These are phyloP conservation scores for Phrynocephalus versicolor DNA, from an alignment of 2,113 vertebrate species.

Conservation along the genomic window DNA sequence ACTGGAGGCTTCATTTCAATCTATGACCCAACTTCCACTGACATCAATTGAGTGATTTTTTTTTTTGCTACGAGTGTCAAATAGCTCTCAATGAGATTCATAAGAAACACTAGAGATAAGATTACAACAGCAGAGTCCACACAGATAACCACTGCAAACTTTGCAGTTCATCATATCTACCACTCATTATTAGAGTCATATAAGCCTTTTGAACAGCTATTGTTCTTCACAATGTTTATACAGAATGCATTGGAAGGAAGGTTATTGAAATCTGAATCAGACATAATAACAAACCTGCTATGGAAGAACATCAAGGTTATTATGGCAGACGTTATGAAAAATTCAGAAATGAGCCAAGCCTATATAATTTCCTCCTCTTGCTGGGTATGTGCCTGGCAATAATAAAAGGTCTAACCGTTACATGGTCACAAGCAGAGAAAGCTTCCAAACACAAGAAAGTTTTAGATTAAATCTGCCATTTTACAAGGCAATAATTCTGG, in stretches of 20 bases:
- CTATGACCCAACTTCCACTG: neutral
- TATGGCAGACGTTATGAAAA: constrained; percentile 1
- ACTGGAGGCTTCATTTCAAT: constrained; percentile 10
- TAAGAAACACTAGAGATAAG: constrained; percentile 36
- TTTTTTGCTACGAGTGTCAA: constrained; percentile 8
- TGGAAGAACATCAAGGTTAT: neutral
- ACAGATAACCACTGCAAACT: constrained; percentile 34
- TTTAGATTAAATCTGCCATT: constrained; percentile 41
- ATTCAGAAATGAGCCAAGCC: neutral
- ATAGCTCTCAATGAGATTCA: constrained; percentile 30
- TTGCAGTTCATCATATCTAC: constrained; percentile 23
- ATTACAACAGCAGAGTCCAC: neutral
- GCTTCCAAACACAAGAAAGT: constrained; percentile 40
- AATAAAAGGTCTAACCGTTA: constrained; percentile 33
- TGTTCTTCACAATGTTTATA: constrained; percentile 21
- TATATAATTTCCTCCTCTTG: constrained; percentile 33
- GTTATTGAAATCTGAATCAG: constrained; percentile 40
- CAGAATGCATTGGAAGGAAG: constrained; percentile 33
- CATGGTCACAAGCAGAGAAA: constrained; percentile 8
- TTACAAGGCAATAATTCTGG: constrained; percentile 40
- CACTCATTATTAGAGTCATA: constrained; percentile 9
- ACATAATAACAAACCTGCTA: constrained; percentile 16
- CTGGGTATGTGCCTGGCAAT: neutral
- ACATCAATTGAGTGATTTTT: constrained; percentile 24
- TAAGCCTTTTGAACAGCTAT: constrained; percentile 39